phyloP scores from a whole-genome alignment of 2,113 vertebrate species.

The Martes martes region DNA sequence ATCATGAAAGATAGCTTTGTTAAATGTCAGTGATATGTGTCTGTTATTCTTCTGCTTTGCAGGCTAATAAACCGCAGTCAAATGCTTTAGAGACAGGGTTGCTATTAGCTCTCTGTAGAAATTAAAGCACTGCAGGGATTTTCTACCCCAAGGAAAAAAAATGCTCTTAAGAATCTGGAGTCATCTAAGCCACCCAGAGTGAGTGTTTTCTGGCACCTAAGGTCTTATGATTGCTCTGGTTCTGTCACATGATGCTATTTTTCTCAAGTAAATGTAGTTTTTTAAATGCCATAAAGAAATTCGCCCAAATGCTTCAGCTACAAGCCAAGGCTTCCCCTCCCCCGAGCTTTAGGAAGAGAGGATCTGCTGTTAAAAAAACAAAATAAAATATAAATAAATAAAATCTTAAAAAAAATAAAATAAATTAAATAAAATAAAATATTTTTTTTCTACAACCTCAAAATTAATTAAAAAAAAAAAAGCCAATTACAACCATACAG shows the following conservation, averaged over 20 bases:
- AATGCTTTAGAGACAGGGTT: slow-evolving; percentile 73
- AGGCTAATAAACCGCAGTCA: slow-evolving; percentile 78
- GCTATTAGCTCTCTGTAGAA: slow-evolving; percentile 72
- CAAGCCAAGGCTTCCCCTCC: not conserved
- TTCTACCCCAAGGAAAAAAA: slow-evolving; percentile 60
- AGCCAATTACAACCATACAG: not conserved
- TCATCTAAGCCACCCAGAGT: slow-evolving; percentile 73
- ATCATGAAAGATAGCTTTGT: slow-evolving; percentile 78
- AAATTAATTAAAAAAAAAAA: not conserved
- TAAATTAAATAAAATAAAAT: not conserved
- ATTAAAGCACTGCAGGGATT: slow-evolving; percentile 75
- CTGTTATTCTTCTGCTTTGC: slow-evolving; percentile 77
- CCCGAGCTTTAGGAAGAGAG: not conserved
- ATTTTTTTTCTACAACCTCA: not conserved
- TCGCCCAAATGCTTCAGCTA: slow-evolving; percentile 40
- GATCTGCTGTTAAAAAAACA: not conserved
- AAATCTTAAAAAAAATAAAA: not conserved
- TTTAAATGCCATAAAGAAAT: slow-evolving; percentile 54
- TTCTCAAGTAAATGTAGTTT: slow-evolving; percentile 61
- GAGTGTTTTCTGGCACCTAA: slow-evolving; percentile 77
- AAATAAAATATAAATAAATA: not conserved
- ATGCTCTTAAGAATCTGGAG: slow-evolving; percentile 73
- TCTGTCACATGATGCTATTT: slow-evolving; percentile 72
- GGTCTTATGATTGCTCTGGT: slow-evolving; percentile 75
- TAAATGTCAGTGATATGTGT: slow-evolving; percentile 72